phyloP scores from a whole-genome alignment of 2,888 invertebrate species.

The Poecilus cupreus region DNA sequence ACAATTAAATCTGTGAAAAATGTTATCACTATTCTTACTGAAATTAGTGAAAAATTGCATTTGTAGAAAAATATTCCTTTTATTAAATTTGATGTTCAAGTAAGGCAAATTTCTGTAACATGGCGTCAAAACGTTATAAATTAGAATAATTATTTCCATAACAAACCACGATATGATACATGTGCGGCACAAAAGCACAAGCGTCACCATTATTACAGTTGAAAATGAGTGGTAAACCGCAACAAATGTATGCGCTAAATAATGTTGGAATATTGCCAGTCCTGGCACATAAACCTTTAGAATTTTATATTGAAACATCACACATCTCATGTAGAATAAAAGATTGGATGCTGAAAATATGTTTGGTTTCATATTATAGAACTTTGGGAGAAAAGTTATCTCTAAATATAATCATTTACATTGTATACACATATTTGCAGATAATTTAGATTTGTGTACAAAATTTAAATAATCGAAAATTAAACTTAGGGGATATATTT shows the following conservation, averaged over 20 bases:
- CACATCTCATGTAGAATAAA: not conserved
- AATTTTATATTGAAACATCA: conserved; percentile 19
- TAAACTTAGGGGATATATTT: no score
- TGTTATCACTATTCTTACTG: no score
- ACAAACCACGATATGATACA: conserved; percentile 7
- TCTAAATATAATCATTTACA: no score
- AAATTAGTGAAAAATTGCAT: no score
- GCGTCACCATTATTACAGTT: conserved; percentile 34
- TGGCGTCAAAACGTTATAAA: not conserved
- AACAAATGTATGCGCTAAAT: conserved; percentile 28
- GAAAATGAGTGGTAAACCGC: conserved; percentile 35
- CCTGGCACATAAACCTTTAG: not conserved
- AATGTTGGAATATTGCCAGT: conserved; percentile 13
- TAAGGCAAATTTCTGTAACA: no score
- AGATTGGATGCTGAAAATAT: not conserved
- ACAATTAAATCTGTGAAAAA: no score
- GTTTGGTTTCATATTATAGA: not conserved
- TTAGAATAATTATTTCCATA: conserved; percentile 19
- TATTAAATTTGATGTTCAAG: no score
- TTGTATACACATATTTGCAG: no score
- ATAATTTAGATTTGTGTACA: no score
- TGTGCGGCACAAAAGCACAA: not conserved
- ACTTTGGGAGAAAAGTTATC: no score
- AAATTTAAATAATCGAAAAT: no score
- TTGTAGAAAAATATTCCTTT: no score